Evolutionary conservation across 2,888 invertebrate genomes (phyloP), one percentile per base, ranked within the genome.

Genomic region (Hemithea aestivaria): DNA sequence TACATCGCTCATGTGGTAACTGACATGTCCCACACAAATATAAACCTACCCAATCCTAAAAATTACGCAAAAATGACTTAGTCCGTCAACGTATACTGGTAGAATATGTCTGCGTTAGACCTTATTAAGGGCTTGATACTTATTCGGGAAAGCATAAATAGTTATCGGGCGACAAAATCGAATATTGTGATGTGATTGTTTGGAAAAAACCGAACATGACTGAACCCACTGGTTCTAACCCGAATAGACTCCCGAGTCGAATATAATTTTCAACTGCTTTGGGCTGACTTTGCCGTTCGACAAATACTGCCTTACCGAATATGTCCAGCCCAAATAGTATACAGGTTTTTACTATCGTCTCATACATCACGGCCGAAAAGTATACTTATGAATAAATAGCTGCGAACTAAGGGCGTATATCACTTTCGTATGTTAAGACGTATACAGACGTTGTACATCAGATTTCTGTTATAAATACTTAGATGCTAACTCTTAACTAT

Each of bases 401-500:
- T 61, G 68, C 60, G 23, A 58, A 64, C 40, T 48, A 48, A 45
- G 44, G 40, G 37, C 46, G 33, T 48, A 43, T 51, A 62, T 69
- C 66, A 67, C 73, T 69, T 66, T 64, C 62, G 69, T 62, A 61
- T 72, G 69, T 67, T 66, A 71, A 73, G 72, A 81, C 85, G 84
- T 85, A 85, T 85, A 85, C 84, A 78, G 73, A 80, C 78, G 74
- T 85, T 87, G 85, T 87, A 87, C 85, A 85, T 83, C 81, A 82
- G 83, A 78, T 83, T 83, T 76, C 71, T 58, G 66, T 75, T 76
- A 73, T 62, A 68, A 70, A 66, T 70, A 76, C 56, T 62, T 73
- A 71, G 57, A 65, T 55, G 57, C 65, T 74, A 70, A 56, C 45
- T 28, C 44, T 48, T 46, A 48, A 39, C 23, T 45, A 50, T 34